A percentile compares a stretch with the other conserved stretches of the same genome.
Conservation (phyloP, 2,888 invertebrate genomes). For the Lutraria lutraria region DNA sequence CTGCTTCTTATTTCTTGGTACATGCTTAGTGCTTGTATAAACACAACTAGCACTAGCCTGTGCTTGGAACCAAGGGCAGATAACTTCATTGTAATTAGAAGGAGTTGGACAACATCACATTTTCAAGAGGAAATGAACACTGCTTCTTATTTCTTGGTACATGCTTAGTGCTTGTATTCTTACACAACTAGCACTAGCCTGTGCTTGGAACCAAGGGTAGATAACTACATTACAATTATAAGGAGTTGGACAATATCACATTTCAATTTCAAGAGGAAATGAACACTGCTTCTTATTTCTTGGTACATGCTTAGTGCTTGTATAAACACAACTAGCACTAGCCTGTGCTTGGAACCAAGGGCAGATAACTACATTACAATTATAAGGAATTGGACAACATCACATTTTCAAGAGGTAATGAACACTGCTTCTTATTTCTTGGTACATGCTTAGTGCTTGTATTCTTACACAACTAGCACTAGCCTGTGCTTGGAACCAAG, state of each 20-base stretch:
- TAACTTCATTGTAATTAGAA: slow-evolving; percentile 1
- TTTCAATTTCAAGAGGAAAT: background rate
- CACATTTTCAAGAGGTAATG: background rate
- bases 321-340: slow-evolving; percentile 38
- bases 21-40: slow-evolving; percentile 28
- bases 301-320: slow-evolving; percentile 41
- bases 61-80: slow-evolving; percentile 32
- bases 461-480: slow-evolving; percentile 33
- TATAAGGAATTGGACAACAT: background rate
- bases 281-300: slow-evolving; percentile 31
- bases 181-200: slow-evolving; percentile 34
- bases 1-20: slow-evolving; percentile 34
- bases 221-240: slow-evolving; percentile 19
- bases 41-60: slow-evolving; percentile 36
- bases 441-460: slow-evolving; percentile 44
- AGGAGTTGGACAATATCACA: background rate
- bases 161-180: slow-evolving; percentile 22
- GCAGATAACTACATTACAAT: slow-evolving; percentile 19
- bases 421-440: slow-evolving; percentile 31
- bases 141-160: slow-evolving; percentile 31
- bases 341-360: slow-evolving; percentile 31
- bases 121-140: background rate
- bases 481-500: slow-evolving; percentile 37
- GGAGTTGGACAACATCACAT: background rate
- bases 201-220: slow-evolving; percentile 31